Conservation (phyloP, 1,140 invertebrate genomes). For the Meteorus sp. region DNA sequence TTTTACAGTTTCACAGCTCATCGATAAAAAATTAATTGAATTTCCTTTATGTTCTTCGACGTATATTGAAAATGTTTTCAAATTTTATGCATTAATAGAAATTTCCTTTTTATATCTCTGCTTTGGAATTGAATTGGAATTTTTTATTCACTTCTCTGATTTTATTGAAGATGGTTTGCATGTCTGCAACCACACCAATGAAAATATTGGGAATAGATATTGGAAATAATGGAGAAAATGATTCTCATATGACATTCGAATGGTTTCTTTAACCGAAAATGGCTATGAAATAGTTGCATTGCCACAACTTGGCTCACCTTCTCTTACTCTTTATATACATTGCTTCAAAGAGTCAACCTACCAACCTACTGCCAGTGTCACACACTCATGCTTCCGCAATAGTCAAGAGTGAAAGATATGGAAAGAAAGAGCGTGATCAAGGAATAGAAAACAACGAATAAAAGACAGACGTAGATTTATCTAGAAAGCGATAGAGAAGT, state of each 20-base stretch:
- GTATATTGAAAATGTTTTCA: too few species aligned
- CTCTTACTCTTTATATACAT: neutral
- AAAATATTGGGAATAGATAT: too few species aligned
- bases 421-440: neutral
- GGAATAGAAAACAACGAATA: neutral
- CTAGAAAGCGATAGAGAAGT: slow-evolving; percentile 13
- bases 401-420: neutral
- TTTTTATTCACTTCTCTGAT: too few species aligned
- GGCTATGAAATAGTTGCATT: neutral
- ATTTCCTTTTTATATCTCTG: too few species aligned
- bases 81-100: too few species aligned
- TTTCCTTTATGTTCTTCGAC: too few species aligned
- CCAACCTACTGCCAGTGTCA: slow-evolving; percentile 14
- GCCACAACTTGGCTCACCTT: neutral
- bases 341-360: slow-evolving; percentile 15
- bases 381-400: neutral
- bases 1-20: too few species aligned
- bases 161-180: too few species aligned
- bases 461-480: slow-evolving; percentile 5
- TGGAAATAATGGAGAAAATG: too few species aligned
- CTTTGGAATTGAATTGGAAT: too few species aligned
- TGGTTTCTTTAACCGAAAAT: neutral
- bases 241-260: neutral
- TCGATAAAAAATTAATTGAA: too few species aligned
- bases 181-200: too few species aligned